A percentile compares a stretch with the other conserved stretches of the same genome.
Evolutionary conservation across 37 sponge, comb jelly and placozoan species (phyloP).

Genomic region (Geodia barretti): DNA sequence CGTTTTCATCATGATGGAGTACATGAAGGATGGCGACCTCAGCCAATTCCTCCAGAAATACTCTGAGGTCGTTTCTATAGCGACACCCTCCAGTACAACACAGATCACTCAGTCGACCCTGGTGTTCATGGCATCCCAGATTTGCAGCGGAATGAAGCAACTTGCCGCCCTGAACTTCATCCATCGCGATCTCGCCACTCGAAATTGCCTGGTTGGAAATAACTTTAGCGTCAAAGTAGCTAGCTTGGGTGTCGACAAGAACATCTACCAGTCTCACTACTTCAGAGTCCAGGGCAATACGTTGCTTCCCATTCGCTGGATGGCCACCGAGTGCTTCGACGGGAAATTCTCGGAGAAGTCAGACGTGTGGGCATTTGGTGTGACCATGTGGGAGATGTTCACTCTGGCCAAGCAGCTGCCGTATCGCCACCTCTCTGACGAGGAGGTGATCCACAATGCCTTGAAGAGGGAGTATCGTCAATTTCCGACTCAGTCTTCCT

Average conservation of each 20-base stretch:
- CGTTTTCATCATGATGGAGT: constrained; percentile 72
- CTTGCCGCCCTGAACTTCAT: constrained; percentile 52
- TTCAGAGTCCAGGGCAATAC: constrained; percentile 55
- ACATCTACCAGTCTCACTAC: constrained; percentile 69
- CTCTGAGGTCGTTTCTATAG: neutral
- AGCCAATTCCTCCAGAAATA: constrained; percentile 53
- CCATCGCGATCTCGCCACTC: constrained; percentile 61
- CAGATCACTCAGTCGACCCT: constrained; percentile 18
- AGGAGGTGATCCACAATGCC: constrained; percentile 70
- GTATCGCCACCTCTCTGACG: constrained; percentile 60
- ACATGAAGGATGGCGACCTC: constrained; percentile 77
- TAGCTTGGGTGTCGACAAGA: constrained; percentile 88
- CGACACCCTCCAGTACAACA: neutral
- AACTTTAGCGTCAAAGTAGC: constrained; percentile 84
- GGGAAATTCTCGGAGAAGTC: constrained; percentile 81
- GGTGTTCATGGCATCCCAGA: constrained; percentile 46
- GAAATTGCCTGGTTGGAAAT: too few species aligned
- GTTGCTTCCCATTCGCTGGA: constrained; percentile 78
- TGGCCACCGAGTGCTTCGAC: constrained; percentile 84
- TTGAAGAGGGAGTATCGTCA: constrained; percentile 33
- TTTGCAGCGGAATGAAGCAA: constrained; percentile 67
- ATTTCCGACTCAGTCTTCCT: too few species aligned
- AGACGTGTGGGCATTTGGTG: constrained; percentile 85
- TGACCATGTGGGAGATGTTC: constrained; percentile 88
- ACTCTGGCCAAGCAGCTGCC: constrained; percentile 61